These are phyloP conservation scores for Zonotrichia leucophrys DNA, from an alignment of 2,113 vertebrate species.

Conservation along the genomic window DNA sequence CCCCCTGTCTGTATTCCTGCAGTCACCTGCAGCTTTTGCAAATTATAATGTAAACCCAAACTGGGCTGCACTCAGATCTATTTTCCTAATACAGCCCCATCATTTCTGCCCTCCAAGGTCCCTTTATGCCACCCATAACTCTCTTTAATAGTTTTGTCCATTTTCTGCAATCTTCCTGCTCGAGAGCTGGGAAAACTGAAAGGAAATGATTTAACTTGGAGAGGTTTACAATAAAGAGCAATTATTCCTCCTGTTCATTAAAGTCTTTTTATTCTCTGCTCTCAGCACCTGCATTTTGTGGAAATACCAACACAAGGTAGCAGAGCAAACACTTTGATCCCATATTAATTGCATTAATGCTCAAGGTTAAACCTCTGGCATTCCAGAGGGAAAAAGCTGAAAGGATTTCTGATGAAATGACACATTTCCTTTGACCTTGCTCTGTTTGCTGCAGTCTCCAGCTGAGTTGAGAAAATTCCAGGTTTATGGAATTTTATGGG, in stretches of 20 bases:
- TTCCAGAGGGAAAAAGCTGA: not conserved
- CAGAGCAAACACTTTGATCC: not conserved
- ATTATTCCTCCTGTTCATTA: not conserved
- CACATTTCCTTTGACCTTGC: not conserved
- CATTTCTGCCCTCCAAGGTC: not conserved
- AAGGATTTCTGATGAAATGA: not conserved
- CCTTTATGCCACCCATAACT: slow-evolving; percentile 1
- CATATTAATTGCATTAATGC: not conserved
- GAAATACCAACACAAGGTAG: not conserved
- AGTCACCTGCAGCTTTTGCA: slow-evolving; percentile 25
- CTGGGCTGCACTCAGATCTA: not conserved
- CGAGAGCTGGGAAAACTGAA: not conserved
- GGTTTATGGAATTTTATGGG: not conserved
- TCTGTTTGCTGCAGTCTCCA: not conserved
- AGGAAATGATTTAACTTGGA: not conserved
- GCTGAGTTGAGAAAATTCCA: not conserved
- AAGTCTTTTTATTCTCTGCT: not conserved
- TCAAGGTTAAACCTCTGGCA: not conserved
- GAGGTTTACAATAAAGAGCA: not conserved
- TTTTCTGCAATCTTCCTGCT: slow-evolving; percentile 15
- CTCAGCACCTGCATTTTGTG: not conserved
- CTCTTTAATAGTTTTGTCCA: slow-evolving; percentile 25
- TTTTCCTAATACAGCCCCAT: not conserved
- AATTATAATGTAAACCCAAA: not conserved
- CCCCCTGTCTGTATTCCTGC: not conserved